Percentiles rank a stretch among this genome's conserved stretches.
These are phyloP conservation scores for Mus caroli DNA, from an alignment of 2,797 vertebrate species.

Conservation along the genomic window DNA sequence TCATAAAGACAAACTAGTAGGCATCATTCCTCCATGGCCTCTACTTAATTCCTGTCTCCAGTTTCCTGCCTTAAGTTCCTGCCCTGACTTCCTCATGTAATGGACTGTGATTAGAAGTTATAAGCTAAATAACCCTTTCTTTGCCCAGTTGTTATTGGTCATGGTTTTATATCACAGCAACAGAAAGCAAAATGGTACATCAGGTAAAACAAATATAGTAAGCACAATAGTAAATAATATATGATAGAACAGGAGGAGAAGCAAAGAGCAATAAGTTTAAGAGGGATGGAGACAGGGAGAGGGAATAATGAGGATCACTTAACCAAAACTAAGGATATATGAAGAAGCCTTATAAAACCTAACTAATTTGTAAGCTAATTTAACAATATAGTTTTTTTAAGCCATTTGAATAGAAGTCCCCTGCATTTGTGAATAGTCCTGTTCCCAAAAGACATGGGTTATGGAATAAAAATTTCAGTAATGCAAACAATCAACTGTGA, in stretches of 20 bases:
- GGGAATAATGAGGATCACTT: not conserved
- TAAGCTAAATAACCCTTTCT: not conserved
- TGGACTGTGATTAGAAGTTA: not conserved
- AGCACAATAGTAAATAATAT: not conserved
- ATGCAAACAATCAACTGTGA: not conserved
- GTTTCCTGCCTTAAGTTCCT: not conserved
- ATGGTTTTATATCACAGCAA: not conserved
- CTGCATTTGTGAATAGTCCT: not conserved
- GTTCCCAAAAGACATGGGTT: not conserved
- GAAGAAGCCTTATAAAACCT: not conserved
- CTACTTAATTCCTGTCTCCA: not conserved
- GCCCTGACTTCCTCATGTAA: not conserved
- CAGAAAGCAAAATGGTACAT: not conserved
- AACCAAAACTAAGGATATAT: not conserved
- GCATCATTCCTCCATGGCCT: not conserved
- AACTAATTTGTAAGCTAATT: not conserved
- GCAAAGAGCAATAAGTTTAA: not conserved
- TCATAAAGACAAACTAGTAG: not conserved
- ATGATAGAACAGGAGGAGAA: not conserved
- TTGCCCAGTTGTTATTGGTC: not conserved
- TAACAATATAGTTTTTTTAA: not conserved
- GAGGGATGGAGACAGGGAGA: not conserved
- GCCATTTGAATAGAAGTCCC: not conserved
- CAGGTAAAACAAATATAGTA: not conserved
- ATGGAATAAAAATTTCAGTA: not conserved